Conservation (phyloP, 1,140 invertebrate species). For the Mactra quadrangularis region DNA sequence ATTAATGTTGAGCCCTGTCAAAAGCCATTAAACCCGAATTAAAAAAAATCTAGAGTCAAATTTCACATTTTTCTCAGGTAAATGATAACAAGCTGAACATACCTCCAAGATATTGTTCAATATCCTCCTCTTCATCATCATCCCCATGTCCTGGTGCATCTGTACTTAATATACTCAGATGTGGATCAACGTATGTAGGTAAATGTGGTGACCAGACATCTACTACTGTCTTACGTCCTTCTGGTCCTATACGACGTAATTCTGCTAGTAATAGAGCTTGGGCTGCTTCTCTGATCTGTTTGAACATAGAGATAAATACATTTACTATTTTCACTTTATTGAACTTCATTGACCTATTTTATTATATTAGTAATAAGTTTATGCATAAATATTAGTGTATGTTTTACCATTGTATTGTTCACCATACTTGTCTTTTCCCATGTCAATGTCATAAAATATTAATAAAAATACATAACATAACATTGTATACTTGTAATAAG, state of each 20-base stretch:
- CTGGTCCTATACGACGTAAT: slow-evolving; percentile 94
- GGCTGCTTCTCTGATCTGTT: slow-evolving; percentile 94
- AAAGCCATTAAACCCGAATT: too few species aligned
- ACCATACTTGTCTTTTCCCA: too few species aligned
- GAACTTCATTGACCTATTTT: not conserved
- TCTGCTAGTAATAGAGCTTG: slow-evolving; percentile 98
- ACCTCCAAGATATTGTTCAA: slow-evolving; percentile 77
- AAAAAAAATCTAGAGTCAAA: too few species aligned
- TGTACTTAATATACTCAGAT: slow-evolving; percentile 83
- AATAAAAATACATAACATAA: too few species aligned
- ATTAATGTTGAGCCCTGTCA: too few species aligned
- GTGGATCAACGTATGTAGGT: slow-evolving; percentile 91
- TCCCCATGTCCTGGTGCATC: slow-evolving; percentile 75
- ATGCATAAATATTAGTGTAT: not conserved
- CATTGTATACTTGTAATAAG: too few species aligned
- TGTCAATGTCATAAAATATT: too few species aligned
- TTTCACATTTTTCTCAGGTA: too few species aligned
- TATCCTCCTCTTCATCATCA: slow-evolving; percentile 92
- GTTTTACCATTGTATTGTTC: too few species aligned
- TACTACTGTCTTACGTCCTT: slow-evolving; percentile 95
- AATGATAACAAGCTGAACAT: too few species aligned
- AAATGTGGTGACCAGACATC: slow-evolving; percentile 98
- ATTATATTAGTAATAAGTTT: not conserved
- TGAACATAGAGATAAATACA: not conserved
- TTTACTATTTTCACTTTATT: not conserved